These are phyloP conservation scores for Andrena chrysosceles DNA, from an alignment of 2,888 invertebrate genomes.

Conservation along the genomic window DNA sequence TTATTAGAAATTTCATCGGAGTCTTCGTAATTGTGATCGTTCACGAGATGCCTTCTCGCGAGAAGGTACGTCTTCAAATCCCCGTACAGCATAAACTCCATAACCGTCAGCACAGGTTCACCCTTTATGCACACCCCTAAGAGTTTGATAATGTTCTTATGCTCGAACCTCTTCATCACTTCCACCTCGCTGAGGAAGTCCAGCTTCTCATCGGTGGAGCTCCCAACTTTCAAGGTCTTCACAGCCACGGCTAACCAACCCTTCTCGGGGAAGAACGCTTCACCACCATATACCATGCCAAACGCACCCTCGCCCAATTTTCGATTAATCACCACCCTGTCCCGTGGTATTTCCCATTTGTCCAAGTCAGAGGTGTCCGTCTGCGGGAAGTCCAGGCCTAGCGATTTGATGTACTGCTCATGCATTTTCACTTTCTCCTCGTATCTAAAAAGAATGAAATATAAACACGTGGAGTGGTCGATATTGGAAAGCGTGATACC, in stretches of 20 bases:
- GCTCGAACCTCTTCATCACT: conserved; percentile 97
- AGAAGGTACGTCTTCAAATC: conserved; percentile 95
- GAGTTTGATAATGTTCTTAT: conserved; percentile 94
- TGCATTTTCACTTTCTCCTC: conserved; percentile 89
- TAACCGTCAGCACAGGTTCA: conserved; percentile 95
- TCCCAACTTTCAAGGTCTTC: conserved; percentile 94
- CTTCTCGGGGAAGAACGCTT: conserved; percentile 89
- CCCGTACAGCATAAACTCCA: conserved; percentile 98
- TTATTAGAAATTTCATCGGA: conserved; percentile 92
- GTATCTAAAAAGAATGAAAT: conserved; percentile 85
- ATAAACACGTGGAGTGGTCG: not conserved
- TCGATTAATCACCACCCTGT: conserved; percentile 93
- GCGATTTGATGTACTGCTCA: conserved; percentile 89
- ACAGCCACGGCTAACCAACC: conserved; percentile 95
- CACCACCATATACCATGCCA: conserved; percentile 96
- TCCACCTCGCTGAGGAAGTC: conserved; percentile 97
- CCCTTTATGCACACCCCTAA: conserved; percentile 94
- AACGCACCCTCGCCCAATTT: conserved; percentile 96
- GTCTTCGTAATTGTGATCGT: conserved; percentile 88
- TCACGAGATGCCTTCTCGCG: conserved; percentile 93
- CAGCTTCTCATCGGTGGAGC: conserved; percentile 93
- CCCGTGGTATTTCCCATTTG: conserved; percentile 95
- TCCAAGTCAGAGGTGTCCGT: conserved; percentile 87
- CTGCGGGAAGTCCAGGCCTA: conserved; percentile 88
- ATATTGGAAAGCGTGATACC: not conserved